Evolutionary conservation across 2,797 vertebrate species (phyloP).

Genomic region (Enteromius argenteus): DNA sequence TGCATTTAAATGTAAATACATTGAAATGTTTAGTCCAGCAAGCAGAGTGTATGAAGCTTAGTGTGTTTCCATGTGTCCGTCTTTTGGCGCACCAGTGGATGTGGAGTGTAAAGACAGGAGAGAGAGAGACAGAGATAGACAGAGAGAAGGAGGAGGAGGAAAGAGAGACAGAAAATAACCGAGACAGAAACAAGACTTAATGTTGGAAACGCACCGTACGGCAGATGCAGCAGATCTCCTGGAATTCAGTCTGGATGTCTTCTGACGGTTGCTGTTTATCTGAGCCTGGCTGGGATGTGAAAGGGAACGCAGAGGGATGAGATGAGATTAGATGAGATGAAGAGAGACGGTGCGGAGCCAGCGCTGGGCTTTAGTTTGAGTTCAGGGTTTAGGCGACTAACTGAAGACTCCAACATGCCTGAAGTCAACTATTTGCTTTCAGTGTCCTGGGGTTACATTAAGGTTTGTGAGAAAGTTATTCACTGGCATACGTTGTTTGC

Average conservation of each 20-base stretch:
- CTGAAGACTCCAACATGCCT: conserved; percentile 81
- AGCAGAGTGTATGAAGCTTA: background rate
- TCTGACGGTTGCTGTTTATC: conserved; percentile 42
- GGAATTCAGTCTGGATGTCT: conserved; percentile 63
- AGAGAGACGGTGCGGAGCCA: conserved; percentile 55
- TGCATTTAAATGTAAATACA: background rate
- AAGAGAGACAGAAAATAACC: background rate
- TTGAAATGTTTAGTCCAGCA: background rate
- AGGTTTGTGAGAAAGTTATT: conserved; percentile 76
- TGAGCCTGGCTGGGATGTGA: background rate
- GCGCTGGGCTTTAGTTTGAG: conserved; percentile 60
- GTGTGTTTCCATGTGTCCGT: conserved; percentile 58
- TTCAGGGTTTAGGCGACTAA: conserved; percentile 50
- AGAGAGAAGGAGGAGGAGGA: background rate
- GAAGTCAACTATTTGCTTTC: conserved; percentile 96
- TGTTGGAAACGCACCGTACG: background rate
- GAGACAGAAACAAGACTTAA: background rate
- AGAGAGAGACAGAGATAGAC: conserved; percentile 7
- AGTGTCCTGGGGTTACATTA: conserved; percentile 97
- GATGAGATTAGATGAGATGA: conserved; percentile 13
- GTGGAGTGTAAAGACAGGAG: background rate
- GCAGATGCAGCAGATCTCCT: conserved; percentile 2
- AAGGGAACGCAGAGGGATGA: background rate
- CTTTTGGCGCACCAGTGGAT: conserved; percentile 51
- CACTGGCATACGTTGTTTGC: background rate